phyloP scores from a whole-genome alignment of 1,140 invertebrate species.

The Drosophila neocordata region DNA sequence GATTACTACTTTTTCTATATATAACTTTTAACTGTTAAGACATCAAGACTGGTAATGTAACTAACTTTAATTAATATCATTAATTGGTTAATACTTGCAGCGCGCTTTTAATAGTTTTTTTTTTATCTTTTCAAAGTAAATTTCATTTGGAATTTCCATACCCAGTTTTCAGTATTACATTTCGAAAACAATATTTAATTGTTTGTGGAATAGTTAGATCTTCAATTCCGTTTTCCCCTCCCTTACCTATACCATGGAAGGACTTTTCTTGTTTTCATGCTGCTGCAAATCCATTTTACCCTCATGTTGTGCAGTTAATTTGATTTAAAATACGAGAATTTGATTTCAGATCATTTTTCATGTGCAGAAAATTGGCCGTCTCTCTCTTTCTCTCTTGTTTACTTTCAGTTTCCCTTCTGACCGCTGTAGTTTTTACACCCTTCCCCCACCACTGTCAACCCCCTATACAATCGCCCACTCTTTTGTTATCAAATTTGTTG shows the following conservation, averaged over 20 bases:
- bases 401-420: background rate
- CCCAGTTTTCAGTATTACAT: background rate
- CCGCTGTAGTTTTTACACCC: background rate
- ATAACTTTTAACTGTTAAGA: too few relatives aligned
- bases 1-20: too few relatives aligned
- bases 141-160: too few relatives aligned
- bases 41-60: too few relatives aligned
- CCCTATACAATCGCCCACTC: background rate
- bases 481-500: conserved; percentile 40
- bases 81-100: too few relatives aligned
- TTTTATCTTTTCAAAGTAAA: too few relatives aligned
- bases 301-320: conserved; percentile 45
- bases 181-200: background rate
- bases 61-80: too few relatives aligned
- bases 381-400: background rate
- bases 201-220: background rate
- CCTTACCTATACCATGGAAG: background rate
- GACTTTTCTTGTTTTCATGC: background rate
- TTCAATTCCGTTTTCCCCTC: background rate
- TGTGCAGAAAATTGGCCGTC: conserved; percentile 15
- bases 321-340: conserved; percentile 49
- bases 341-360: conserved; percentile 40
- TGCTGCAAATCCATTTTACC: background rate
- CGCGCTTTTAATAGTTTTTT: too few relatives aligned
- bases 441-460: background rate